Evolutionary conservation across 2,113 vertebrate genomes (phyloP).

Genomic region (Irena cyanogastra): DNA sequence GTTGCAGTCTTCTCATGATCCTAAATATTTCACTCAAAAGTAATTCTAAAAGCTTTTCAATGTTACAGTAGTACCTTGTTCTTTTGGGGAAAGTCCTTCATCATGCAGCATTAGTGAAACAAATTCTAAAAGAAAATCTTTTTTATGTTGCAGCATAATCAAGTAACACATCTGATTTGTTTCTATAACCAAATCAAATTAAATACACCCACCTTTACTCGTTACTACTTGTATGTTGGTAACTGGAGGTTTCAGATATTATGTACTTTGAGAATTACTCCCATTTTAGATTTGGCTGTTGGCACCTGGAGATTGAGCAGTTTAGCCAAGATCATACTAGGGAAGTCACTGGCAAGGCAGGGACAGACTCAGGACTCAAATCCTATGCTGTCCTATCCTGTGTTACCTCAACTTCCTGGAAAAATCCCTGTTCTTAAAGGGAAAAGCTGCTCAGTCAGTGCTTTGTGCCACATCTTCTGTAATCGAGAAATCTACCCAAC

Average conservation of each 20-base stretch:
- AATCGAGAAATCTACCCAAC: not conserved
- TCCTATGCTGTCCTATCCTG: not conserved
- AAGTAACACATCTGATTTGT: not conserved
- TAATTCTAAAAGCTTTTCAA: not conserved
- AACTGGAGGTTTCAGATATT: not conserved
- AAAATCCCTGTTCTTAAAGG: not conserved
- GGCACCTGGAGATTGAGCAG: not conserved
- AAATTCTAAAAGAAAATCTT: not conserved
- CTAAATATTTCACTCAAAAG: constrained; percentile 19
- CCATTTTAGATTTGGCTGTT: not conserved
- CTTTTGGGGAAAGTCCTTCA: not conserved
- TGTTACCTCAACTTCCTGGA: not conserved
- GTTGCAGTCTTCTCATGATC: not conserved
- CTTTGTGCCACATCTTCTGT: not conserved
- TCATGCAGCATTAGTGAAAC: not conserved
- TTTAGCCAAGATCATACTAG: not conserved
- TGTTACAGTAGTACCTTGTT: not conserved
- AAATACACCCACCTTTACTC: not conserved
- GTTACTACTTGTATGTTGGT: not conserved
- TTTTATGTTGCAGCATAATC: not conserved
- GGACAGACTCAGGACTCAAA: not conserved
- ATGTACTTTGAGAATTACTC: not conserved
- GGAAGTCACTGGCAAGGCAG: not conserved
- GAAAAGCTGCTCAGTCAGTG: not conserved
- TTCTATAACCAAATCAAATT: not conserved